Evolutionary conservation across 2,888 invertebrate species (phyloP), one percentile per base, ranked within the genome.

Genomic region (Xiphydria camelus): DNA sequence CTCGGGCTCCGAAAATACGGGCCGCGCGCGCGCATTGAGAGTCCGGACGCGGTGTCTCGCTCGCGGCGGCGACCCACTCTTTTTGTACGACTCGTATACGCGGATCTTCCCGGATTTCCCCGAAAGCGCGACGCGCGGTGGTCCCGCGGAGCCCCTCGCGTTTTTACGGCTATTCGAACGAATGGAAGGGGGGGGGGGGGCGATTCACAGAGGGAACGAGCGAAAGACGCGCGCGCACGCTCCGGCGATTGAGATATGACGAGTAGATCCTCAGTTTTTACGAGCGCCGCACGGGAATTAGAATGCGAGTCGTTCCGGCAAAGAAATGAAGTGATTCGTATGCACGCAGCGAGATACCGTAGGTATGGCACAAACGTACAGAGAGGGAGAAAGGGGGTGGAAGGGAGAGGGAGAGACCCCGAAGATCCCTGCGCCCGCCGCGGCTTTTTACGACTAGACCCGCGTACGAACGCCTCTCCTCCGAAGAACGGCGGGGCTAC

Each of bases 261-360:
- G 31, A 31, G 22, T 18, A 31, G 31, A 34, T 25, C 33, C 12
- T 34, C 29, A 18, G 26, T 41, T 23, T 26, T 29, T 29, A 29
- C 29, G 15, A 29, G 29, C 33, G 25, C 10, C 43, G 10, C 18
- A 12, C 21, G 9, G 26, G 26, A 19, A 39, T 31, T 32, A 48
- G 43, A 20, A 33, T 19, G 39, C 14, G n/a, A 15, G 21, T 46
- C 25, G 29, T 32, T 42, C 36, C 42, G 51, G 48, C 45, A 59
- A 14, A 46, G 51, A 62, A 69, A 68, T 63, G 59, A 62, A 62
- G 65, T 50, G 54, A 68, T 68, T 69, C 62, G 63, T 66, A 67
- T 68, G 68, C 66, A 46, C 34, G 35, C 37, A 25, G 37, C 42
- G 44, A 44, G 41, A 38, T 37, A 12, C 29, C 6, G 29, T 7